Conservation (phyloP, 92 coral and sea anemone genomes). For the Montipora capitata region DNA sequence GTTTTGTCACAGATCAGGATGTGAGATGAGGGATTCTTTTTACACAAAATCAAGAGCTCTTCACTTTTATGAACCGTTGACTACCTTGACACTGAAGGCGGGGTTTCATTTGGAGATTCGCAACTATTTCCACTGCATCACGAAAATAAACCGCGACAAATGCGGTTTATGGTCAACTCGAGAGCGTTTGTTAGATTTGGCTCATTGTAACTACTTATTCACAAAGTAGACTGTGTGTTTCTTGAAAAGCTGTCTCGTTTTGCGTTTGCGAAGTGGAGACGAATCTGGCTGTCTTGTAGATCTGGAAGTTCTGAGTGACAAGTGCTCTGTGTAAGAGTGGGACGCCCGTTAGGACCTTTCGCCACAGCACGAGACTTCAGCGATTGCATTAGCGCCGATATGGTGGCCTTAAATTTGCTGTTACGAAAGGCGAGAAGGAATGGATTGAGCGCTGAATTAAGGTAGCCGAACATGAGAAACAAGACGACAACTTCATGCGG, state of each 20-base stretch:
- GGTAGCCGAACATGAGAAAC: slow-evolving; percentile 86
- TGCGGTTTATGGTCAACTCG: too few relatives aligned
- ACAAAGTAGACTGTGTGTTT: slow-evolving; percentile 14
- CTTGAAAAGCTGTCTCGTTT: background rate
- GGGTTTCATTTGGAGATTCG: too few relatives aligned
- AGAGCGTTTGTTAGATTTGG: too few relatives aligned
- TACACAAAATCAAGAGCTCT: background rate
- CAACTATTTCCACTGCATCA: too few relatives aligned
- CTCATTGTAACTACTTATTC: background rate
- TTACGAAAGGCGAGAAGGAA: slow-evolving; percentile 86
- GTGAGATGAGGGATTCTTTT: background rate
- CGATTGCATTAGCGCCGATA: slow-evolving; percentile 28
- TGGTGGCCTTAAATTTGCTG: slow-evolving; percentile 74
- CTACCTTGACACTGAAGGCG: too few relatives aligned
- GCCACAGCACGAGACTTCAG: slow-evolving; percentile 7
- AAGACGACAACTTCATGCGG: slow-evolving; percentile 46
- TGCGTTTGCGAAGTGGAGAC: slow-evolving; percentile 5
- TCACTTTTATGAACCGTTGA: too few relatives aligned
- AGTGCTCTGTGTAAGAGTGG: slow-evolving; percentile 41
- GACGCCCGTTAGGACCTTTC: background rate
- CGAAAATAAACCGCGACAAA: too few relatives aligned
- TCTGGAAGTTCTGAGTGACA: slow-evolving; percentile 20
- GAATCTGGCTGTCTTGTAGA: slow-evolving; percentile 16
- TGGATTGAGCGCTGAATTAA: slow-evolving; percentile 88
- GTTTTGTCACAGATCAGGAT: too few relatives aligned